Evolutionary conservation across 2,113 vertebrate species (phyloP).

Genomic region (Sorex fumeus): DNA sequence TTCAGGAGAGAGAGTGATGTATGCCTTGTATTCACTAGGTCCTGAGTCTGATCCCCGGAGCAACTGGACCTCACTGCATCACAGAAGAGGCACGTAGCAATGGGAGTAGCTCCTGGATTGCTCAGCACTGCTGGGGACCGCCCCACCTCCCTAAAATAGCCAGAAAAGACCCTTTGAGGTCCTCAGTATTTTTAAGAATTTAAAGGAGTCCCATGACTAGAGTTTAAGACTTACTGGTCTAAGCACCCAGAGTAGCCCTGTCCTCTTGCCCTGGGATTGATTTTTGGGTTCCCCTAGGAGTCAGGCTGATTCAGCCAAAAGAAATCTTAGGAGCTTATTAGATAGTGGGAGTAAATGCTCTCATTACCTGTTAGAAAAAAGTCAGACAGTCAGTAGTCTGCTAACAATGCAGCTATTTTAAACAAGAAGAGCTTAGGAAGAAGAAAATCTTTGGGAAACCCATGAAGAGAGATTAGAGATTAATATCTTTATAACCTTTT

Average conservation of each 20-base stretch:
- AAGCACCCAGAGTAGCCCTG: neutral
- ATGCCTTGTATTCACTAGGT: too few relatives aligned
- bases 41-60: too few relatives aligned
- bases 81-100: too few relatives aligned
- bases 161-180: neutral
- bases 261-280: neutral
- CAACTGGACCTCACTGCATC: too few relatives aligned
- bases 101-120: too few relatives aligned
- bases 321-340: slow-evolving; percentile 19
- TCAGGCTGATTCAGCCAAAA: neutral
- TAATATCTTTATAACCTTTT: slow-evolving; percentile 36
- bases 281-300: neutral
- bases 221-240: neutral
- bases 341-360: neutral
- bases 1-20: too few relatives aligned
- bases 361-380: slow-evolving; percentile 7
- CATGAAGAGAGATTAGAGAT: neutral
- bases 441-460: neutral
- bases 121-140: too few relatives aligned
- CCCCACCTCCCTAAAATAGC: too few relatives aligned
- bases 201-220: neutral
- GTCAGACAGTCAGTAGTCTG: neutral
- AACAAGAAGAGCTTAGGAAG: slow-evolving; percentile 5
- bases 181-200: slow-evolving; percentile 44
- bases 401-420: neutral